Conservation (phyloP, 2,113 vertebrate genomes). For the Ariopsis seemanni region DNA sequence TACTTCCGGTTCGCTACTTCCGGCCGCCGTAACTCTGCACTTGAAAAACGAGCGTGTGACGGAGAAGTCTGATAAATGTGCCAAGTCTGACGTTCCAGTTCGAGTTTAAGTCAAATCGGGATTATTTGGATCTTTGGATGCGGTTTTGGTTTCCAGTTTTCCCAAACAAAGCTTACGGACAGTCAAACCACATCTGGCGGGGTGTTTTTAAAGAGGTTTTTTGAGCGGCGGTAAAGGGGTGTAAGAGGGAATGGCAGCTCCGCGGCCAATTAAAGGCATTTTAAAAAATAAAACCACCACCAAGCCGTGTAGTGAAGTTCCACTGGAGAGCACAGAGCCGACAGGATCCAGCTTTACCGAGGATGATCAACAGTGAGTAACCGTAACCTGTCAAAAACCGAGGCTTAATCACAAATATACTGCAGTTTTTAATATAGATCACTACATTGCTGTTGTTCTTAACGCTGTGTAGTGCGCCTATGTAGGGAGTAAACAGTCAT, state of each 20-base stretch:
- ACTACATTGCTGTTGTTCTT: neutral
- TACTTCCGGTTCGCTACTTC: conserved; percentile 1
- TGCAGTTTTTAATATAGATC: neutral
- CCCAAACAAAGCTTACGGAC: neutral
- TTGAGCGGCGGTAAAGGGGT: conserved; percentile 11
- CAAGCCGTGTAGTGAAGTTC: conserved; percentile 57
- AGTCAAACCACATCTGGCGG: neutral
- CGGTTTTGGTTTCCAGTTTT: neutral
- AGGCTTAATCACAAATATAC: conserved; percentile 46
- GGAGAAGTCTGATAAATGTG: neutral
- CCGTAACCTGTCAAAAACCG: neutral
- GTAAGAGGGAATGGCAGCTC: conserved; percentile 73
- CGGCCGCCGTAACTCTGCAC: conserved; percentile 27
- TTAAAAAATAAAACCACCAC: conserved; percentile 74
- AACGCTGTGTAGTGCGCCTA: neutral
- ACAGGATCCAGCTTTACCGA: conserved; percentile 60
- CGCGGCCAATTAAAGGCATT: conserved; percentile 78
- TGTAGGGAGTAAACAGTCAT: neutral
- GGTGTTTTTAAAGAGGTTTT: neutral
- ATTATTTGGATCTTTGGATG: neutral
- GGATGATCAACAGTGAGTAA: conserved; percentile 76
- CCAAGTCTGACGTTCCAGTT: neutral
- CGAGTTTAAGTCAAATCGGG: neutral
- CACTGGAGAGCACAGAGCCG: conserved; percentile 62
- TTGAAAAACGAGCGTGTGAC: conserved; percentile 19